A percentile compares a stretch with the other conserved stretches of the same genome.
Conservation (phyloP, 2,888 invertebrate genomes). For the Rotaria macrura region DNA sequence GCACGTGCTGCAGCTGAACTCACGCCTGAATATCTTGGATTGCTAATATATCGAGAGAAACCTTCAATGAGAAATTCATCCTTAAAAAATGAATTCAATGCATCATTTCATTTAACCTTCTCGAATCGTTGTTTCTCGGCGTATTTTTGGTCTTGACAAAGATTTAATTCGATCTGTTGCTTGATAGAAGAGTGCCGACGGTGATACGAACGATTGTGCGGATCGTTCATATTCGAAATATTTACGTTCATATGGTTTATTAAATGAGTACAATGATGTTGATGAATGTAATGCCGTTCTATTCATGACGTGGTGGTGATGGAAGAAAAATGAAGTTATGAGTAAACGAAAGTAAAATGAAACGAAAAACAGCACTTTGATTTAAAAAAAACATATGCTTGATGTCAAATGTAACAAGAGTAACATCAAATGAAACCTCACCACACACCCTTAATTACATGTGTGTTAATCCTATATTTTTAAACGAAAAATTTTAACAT, state of each 20-base stretch:
- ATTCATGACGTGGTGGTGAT: too few relatives aligned
- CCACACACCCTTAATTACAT: too few relatives aligned
- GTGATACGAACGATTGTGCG: not conserved
- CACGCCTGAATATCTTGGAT: not conserved
- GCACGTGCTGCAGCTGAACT: not conserved
- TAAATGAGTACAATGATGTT: not conserved
- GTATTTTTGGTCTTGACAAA: not conserved
- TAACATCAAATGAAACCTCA: not conserved
- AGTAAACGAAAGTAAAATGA: not conserved
- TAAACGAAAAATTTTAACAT: not conserved
- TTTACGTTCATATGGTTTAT: not conserved
- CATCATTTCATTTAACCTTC: not conserved
- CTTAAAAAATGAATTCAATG: too few relatives aligned
- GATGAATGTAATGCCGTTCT: not conserved
- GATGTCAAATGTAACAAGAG: not conserved
- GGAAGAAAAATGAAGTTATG: not conserved
- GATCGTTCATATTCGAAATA: not conserved
- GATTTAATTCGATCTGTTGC: not conserved
- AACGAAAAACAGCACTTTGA: not conserved
- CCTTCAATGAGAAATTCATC: not conserved
- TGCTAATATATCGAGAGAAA: not conserved
- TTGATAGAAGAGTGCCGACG: not conserved
- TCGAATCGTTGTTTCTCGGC: not conserved
- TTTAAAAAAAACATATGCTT: not conserved
- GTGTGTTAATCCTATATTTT: too few relatives aligned